Evolutionary conservation across 2,113 vertebrate species (phyloP).

Genomic region (Chrysochloris asiatica): DNA sequence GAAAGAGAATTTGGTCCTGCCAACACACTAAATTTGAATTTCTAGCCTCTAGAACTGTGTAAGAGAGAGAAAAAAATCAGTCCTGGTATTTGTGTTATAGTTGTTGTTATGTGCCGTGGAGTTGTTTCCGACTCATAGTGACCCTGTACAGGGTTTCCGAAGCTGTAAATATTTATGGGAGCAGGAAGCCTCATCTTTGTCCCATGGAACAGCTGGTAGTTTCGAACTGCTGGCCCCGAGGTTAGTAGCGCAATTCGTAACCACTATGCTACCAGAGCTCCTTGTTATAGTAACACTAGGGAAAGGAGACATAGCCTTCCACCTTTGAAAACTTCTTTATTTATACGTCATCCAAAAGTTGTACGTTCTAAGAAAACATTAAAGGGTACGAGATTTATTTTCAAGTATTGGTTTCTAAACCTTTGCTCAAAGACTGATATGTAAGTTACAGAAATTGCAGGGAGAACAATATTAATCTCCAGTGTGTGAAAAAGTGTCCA

Average conservation of each 20-base stretch:
- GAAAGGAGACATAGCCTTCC: neutral
- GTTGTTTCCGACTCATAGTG: too few relatives aligned
- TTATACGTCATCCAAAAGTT: neutral
- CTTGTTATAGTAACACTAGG: neutral
- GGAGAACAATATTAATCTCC: neutral
- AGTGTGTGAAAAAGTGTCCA: accelerated
- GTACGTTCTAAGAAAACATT: neutral
- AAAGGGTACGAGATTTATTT: neutral
- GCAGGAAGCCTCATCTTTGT: too few relatives aligned
- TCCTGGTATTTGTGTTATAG: neutral
- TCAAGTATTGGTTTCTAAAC: neutral
- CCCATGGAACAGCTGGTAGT: too few relatives aligned
- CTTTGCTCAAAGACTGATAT: neutral
- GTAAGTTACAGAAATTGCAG: neutral
- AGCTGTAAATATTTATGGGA: too few relatives aligned
- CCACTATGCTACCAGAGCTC: too few relatives aligned
- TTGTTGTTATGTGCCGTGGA: too few relatives aligned
- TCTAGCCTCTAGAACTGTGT: neutral
- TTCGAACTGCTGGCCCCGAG: too few relatives aligned
- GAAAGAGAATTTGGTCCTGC: neutral
- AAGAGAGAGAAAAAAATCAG: neutral
- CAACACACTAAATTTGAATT: neutral
- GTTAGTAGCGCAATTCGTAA: too few relatives aligned
- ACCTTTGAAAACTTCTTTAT: neutral
- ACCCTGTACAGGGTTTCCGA: too few relatives aligned